Percentiles rank a stretch among this genome's conserved stretches.
Conservation (phyloP, 2,797 vertebrate species). For the Semaprochilodus insignis region DNA sequence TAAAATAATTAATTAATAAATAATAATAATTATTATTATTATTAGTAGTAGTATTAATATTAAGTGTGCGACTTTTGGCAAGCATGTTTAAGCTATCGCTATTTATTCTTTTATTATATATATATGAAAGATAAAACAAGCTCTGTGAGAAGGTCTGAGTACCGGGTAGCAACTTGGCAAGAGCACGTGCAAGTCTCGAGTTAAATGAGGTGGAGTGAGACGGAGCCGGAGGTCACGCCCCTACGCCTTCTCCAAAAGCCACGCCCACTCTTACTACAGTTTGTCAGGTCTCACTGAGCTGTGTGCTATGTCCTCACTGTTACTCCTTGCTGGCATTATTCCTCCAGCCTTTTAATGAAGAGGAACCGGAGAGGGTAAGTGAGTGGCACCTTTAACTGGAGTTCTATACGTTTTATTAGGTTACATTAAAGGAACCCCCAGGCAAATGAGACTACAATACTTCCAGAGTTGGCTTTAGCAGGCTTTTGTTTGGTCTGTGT, state of each 20-base stretch:
- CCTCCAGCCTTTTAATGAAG: background rate
- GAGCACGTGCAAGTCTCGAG: constrained; percentile 13
- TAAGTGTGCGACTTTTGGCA: no score
- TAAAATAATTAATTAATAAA: no score
- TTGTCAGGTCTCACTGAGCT: background rate
- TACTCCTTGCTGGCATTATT: background rate
- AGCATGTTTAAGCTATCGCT: background rate
- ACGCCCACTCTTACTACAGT: background rate
- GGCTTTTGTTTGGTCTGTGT: background rate
- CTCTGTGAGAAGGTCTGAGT: background rate
- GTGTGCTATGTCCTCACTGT: background rate
- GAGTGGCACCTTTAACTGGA: background rate
- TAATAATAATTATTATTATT: no score
- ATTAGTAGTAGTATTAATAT: no score
- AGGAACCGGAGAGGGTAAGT: constrained; percentile 6
- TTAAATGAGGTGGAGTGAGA: constrained; percentile 7
- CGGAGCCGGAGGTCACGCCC: background rate
- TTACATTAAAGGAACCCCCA: background rate
- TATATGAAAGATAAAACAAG: no score
- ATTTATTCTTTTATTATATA: background rate
- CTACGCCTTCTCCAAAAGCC: background rate
- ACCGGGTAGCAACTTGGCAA: constrained; percentile 4
- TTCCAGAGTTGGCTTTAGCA: background rate
- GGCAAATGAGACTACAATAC: background rate
- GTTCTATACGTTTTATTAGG: background rate